phyloP scores from a whole-genome alignment of 2,888 invertebrate genomes.

The Dryobota labecula region DNA sequence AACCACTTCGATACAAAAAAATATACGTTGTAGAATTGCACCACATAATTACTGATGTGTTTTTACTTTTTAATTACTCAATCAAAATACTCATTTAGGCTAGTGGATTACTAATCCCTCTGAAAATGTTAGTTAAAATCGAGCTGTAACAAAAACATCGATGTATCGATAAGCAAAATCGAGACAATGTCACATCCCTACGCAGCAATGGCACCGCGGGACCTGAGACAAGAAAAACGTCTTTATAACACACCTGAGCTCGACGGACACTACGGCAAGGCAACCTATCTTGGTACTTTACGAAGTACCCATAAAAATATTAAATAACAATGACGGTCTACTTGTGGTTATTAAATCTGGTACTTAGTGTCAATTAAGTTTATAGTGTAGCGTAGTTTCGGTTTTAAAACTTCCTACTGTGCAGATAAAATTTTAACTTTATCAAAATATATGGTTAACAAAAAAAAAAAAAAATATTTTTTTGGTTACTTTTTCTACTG shows the following conservation, averaged over 20 bases:
- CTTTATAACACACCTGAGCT: constrained; percentile 86
- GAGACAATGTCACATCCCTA: constrained; percentile 68
- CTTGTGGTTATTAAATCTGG: constrained; percentile 26
- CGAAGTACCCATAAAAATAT: constrained; percentile 44
- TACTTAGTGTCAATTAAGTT: constrained; percentile 21
- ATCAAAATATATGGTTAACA: no score
- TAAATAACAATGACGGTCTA: constrained; percentile 29
- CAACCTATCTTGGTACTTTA: constrained; percentile 78
- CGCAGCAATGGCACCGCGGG: constrained; percentile 69
- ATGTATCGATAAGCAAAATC: constrained; percentile 42
- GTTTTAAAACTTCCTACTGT: not conserved
- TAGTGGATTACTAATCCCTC: not conserved
- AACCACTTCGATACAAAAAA: not conserved
- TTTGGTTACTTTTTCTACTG: no score
- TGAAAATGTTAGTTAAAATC: not conserved
- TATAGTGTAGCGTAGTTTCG: not conserved
- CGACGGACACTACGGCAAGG: constrained; percentile 69
- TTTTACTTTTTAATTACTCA: not conserved
- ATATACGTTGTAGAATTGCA: not conserved
- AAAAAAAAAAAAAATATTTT: no score
- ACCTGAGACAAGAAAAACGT: constrained; percentile 86
- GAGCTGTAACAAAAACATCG: constrained; percentile 6
- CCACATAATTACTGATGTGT: not conserved
- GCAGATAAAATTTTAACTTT: not conserved
- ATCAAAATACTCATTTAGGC: not conserved